These are phyloP conservation scores for Amphipoea lucens DNA, from an alignment of 2,888 invertebrate species.

Conservation along the genomic window DNA sequence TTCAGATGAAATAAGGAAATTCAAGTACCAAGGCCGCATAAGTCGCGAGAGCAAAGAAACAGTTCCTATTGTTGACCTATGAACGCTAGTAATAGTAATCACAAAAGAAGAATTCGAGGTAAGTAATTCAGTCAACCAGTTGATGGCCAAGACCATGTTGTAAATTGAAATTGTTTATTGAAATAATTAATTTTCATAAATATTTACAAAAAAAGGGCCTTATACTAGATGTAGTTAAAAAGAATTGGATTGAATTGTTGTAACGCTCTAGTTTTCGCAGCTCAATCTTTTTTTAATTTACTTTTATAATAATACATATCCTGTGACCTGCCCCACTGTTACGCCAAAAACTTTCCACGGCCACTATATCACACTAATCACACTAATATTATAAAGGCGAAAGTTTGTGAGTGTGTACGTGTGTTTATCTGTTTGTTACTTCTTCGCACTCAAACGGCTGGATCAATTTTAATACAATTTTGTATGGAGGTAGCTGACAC, in stretches of 20 bases:
- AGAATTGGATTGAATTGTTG: too few species aligned
- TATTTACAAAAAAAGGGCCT: too few species aligned
- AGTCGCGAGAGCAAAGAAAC: slow-evolving; percentile 7
- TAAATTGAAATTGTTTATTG: too few species aligned
- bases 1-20: slow-evolving; percentile 33
- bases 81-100: slow-evolving; percentile 34
- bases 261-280: background rate
- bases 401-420: too few species aligned
- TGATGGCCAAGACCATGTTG: background rate
- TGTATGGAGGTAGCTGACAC: too few species aligned
- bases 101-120: slow-evolving; percentile 14
- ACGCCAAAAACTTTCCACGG: background rate
- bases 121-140: slow-evolving; percentile 9
- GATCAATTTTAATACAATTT: too few species aligned
- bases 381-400: too few species aligned
- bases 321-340: background rate
- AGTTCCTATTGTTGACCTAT: slow-evolving; percentile 36
- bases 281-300: background rate
- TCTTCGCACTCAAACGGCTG: too few species aligned
- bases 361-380: too few species aligned
- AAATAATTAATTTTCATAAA: too few species aligned
- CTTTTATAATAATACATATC: background rate
- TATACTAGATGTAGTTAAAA: too few species aligned
- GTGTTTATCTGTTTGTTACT: too few species aligned
- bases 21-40: slow-evolving; percentile 25